A percentile compares a stretch with the other conserved stretches of the same genome.
Evolutionary conservation across 2,113 vertebrate genomes (phyloP).

Genomic region (Petrocephalus microphthalmus): DNA sequence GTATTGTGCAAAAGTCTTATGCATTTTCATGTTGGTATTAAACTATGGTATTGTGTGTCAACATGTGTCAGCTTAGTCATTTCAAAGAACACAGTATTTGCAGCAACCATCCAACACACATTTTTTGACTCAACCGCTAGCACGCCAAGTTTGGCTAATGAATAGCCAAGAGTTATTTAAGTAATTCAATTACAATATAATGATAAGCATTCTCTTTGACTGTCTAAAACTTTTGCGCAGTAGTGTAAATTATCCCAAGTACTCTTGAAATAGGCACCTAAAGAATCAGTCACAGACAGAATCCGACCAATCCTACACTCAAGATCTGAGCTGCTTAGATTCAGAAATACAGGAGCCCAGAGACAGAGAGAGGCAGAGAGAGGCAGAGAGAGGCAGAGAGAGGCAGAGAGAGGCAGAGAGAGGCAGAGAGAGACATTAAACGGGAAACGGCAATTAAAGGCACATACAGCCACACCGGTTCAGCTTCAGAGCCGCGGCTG

Average conservation of each 20-base stretch:
- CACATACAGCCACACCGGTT: background rate
- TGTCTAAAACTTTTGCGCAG: background rate
- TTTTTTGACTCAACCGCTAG: background rate
- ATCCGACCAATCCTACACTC: background rate
- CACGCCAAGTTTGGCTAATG: background rate
- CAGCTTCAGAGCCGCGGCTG: background rate
- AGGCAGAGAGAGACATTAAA: no score
- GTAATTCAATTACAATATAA: background rate
- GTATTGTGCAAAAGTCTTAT: background rate
- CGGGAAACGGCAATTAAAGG: background rate
- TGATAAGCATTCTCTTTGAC: background rate
- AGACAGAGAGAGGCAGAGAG: no score
- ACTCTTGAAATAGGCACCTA: background rate
- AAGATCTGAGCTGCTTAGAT: background rate
- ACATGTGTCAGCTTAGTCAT: background rate
- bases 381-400: no score
- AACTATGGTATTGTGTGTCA: background rate
- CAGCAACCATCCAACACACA: background rate
- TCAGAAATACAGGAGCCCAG: background rate
- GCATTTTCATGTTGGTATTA: background rate
- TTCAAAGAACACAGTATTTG: background rate
- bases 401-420: no score
- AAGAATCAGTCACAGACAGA: background rate
- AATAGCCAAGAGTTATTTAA: background rate
- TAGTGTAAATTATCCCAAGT: background rate